phyloP scores from a whole-genome alignment of 2,113 vertebrate genomes.

The Lepus europaeus region DNA sequence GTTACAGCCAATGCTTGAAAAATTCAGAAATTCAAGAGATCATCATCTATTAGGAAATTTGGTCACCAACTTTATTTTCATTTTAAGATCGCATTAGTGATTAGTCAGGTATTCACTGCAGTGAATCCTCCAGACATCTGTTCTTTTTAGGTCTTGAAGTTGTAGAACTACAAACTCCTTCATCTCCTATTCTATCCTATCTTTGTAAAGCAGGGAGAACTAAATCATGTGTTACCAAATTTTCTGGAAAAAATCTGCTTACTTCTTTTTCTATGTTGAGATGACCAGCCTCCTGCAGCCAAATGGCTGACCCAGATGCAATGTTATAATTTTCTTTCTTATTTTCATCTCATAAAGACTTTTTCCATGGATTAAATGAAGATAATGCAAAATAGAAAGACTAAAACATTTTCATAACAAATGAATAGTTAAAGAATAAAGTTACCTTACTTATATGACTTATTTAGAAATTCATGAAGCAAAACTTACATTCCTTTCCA shows the following conservation, averaged over 20 bases:
- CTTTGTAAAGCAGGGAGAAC: background rate
- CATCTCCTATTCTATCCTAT: background rate
- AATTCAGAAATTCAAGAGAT: background rate
- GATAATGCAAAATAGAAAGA: background rate
- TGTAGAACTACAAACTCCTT: background rate
- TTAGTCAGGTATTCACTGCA: background rate
- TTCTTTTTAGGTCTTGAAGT: background rate
- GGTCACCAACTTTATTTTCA: background rate
- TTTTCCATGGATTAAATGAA: background rate
- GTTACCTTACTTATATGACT: background rate
- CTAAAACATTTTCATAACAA: background rate
- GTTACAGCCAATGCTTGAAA: background rate
- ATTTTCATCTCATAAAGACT: background rate
- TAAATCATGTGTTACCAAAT: background rate
- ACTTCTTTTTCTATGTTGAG: background rate
- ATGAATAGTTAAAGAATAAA: background rate
- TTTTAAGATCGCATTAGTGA: background rate
- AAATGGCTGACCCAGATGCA: background rate
- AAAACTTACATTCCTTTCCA: background rate
- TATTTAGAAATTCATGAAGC: constrained; percentile 9
- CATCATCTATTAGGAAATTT: background rate
- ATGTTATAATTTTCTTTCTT: background rate
- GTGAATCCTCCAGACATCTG: background rate
- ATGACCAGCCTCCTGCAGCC: background rate
- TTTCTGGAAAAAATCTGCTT: background rate